Base-by-base conservation (phyloP, 2,797 vertebrate genomes). In the Melanotaenia maccullochi region DNA sequence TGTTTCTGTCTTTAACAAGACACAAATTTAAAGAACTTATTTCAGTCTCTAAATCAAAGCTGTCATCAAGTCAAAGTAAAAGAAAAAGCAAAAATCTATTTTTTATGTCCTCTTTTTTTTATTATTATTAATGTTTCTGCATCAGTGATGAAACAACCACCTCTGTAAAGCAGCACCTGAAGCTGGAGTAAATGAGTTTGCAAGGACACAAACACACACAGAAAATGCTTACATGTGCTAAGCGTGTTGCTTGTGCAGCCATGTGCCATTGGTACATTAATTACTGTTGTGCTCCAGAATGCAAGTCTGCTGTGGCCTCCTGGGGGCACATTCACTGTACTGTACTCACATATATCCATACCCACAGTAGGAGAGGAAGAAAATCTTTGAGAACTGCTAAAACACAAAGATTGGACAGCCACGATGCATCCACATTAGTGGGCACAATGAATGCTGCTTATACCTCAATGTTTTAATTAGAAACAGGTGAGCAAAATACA, bases 211-310 rank as follows among this genome's bases (percentile, higher is more conserved):
- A 2, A 56, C 35, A 52, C 24, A 73, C 57, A 59, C 30, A 61
- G 55, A 58, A 68, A 57, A n/a, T 65, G 52, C 7, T 22, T 33
- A 12, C 9, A 2, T 25, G 52, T 67, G 60, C 13, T 67, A 4
- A 56, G 5, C 52, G 8, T 56, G 71, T 75, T 85, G 70, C 74
- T 76, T 85, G 65, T 82, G 72, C 73, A 74, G 75, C 72, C 56
- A 4, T 75, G 65, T 71, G 76, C 65, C 74, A 59, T 49, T 49
- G 82, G 51, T 79, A 66, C 49, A 81, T 86, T 90, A 81, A 90
- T 90, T 87, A 90, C 79, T 86, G 59, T 73, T 73, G 36, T 84
- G 85, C 61, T 74, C 78, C 82, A 80, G 83, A 87, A 83, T 88
- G 75, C 73, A 75, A 71, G 77, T 84, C 76, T 86, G 71, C 67